Conservation (phyloP, 2,113 vertebrate species). For the Chaetodon auriga region DNA sequence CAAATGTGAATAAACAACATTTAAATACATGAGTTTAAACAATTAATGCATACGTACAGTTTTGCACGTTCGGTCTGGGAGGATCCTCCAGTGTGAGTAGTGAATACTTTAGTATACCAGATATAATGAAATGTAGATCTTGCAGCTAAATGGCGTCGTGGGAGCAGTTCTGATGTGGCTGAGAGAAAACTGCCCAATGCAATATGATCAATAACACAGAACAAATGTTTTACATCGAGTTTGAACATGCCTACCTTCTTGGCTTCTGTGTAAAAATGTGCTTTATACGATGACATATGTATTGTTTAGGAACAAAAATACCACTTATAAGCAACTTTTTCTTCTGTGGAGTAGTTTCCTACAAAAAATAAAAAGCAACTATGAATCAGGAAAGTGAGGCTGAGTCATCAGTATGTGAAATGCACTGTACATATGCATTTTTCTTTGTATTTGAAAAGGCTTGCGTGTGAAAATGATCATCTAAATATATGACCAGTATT, state of each 20-base stretch:
- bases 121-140: background rate
- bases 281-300: background rate
- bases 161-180: background rate
- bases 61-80: background rate
- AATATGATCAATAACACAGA: background rate
- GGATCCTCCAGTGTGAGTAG: background rate
- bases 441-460: background rate
- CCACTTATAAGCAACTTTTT: background rate
- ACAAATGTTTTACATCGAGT: background rate
- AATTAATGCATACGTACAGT: background rate
- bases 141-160: background rate
- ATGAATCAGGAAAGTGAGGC: background rate
- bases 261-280: background rate
- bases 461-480: background rate
- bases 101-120: background rate
- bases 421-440: background rate
- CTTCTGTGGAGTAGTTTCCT: background rate
- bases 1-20: background rate
- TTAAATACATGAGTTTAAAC: background rate
- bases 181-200: background rate
- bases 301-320: too few relatives aligned
- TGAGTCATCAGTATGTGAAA: slow-evolving; percentile 1
- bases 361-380: background rate
- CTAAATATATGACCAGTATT: slow-evolving; percentile 1
- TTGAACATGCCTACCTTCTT: background rate